Conservation (phyloP, 2,888 invertebrate genomes). For the Cerastis rubricosa region DNA sequence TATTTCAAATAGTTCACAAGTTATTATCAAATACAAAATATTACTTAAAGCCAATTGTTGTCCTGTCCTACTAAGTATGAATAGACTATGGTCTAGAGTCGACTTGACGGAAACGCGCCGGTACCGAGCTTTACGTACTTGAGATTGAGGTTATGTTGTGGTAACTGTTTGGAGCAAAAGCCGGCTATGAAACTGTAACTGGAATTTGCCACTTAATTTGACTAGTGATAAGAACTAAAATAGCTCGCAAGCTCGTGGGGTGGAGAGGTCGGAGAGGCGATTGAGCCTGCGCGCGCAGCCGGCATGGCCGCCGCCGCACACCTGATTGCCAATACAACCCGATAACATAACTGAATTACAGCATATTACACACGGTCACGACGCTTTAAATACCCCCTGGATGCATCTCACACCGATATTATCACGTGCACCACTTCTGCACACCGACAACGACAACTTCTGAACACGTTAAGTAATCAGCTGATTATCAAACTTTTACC, state of each 20-base stretch:
- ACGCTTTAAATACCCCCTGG: slow-evolving; percentile 68
- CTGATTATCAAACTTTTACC: slow-evolving; percentile 89
- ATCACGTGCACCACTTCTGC: slow-evolving; percentile 73
- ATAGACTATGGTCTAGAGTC: slow-evolving; percentile 65
- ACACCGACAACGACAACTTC: slow-evolving; percentile 77
- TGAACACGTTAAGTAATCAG: slow-evolving; percentile 84
- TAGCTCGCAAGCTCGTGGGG: slow-evolving; percentile 76
- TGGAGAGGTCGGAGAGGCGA: slow-evolving; percentile 78
- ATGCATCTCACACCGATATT: slow-evolving; percentile 70
- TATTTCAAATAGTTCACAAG: slow-evolving; percentile 82
- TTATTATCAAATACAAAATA: slow-evolving; percentile 73
- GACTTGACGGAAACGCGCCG: slow-evolving; percentile 79
- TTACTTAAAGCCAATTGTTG: slow-evolving; percentile 83
- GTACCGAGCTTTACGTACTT: slow-evolving; percentile 83
- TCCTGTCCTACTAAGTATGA: slow-evolving; percentile 71
- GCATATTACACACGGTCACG: slow-evolving; percentile 75
- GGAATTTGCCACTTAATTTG: slow-evolving; percentile 79
- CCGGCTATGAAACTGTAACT: slow-evolving; percentile 76
- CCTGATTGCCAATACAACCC: slow-evolving; percentile 87
- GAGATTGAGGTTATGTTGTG: slow-evolving; percentile 90
- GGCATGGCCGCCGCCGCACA: slow-evolving; percentile 89
- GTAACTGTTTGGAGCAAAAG: slow-evolving; percentile 86
- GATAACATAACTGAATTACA: slow-evolving; percentile 84
- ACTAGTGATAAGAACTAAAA: slow-evolving; percentile 81
- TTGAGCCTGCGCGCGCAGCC: slow-evolving; percentile 89